These are phyloP conservation scores for Paramormyrops kingsleyae DNA, from an alignment of 2,113 vertebrate genomes.

Conservation along the genomic window DNA sequence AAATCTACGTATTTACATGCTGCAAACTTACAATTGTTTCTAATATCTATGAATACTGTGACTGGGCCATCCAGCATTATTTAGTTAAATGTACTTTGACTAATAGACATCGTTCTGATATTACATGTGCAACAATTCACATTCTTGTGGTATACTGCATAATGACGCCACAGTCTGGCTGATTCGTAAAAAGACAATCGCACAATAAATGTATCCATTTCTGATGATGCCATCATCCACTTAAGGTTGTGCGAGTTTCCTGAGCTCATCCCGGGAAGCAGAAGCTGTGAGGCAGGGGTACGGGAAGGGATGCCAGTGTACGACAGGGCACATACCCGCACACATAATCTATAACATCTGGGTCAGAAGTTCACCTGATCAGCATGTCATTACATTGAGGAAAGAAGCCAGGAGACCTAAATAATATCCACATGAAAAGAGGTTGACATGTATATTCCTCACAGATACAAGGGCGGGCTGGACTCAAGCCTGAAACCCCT, in stretches of 20 bases:
- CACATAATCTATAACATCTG: neutral
- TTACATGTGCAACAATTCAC: neutral
- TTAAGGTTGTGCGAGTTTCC: neutral
- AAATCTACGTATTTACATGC: neutral
- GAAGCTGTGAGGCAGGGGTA: neutral
- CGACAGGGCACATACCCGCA: neutral
- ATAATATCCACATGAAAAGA: neutral
- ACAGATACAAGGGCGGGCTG: neutral
- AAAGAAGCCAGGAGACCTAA: neutral
- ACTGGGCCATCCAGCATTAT: neutral
- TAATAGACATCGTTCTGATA: neutral
- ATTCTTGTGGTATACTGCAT: neutral
- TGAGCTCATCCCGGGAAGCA: neutral
- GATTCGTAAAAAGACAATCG: neutral
- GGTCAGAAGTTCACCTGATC: neutral
- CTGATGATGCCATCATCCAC: neutral
- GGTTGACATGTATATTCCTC: neutral
- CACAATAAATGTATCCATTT: neutral
- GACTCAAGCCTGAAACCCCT: neutral
- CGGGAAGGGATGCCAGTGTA: neutral
- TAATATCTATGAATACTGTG: neutral
- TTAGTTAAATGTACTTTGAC: neutral
- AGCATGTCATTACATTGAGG: neutral
- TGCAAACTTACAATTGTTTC: neutral
- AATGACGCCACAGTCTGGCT: neutral